Base-by-base conservation (phyloP, 2,113 vertebrate genomes). In the Callochromis pleurospilus region DNA sequence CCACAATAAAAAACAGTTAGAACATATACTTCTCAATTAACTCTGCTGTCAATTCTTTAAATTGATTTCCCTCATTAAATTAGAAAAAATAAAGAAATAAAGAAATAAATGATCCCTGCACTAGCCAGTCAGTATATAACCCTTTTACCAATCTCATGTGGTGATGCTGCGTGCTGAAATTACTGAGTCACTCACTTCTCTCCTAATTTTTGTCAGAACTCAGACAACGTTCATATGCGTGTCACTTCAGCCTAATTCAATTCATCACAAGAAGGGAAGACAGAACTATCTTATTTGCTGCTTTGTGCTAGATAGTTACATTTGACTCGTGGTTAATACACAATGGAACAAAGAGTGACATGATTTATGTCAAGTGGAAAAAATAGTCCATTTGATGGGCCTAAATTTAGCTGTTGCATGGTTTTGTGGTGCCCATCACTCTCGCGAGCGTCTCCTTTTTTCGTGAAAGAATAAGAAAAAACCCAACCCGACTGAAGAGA, bases 21-120 rank as follows among this genome's bases (percentile, higher is more conserved):
- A 51, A 88, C 77, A 54, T 85, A 75, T 73, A 90, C 51, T 88
- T 90, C 83, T 90, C 86, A 90, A 80, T 90, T 89, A 79, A 85
- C 80, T 85, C 55, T 54, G 38, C 82, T 92, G 89, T 86, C 81
- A 90, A 56, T 81, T 82, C 73, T 68, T 40, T 7, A 58, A 91
- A 93, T 87, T 54, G 80, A 92, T 92, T 90, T 65, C 13, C 68
- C 45, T 90, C 73, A 90, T 92, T 91, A 85, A 68, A 55, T 85
- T 29, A 36, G 42, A 24, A 15, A 11, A 58, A 54, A 54, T 38
- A 65, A 80, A 51, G 2, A 40, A 70, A 70, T 12, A 75, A 56
- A 83, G 58, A 53, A 80, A 75, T 7, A 81, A 92, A 89, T 6
- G 29, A 90, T 79, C 83, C 73, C 31, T 81, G 68, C 55, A 81